Percentiles rank a stretch among this genome's conserved stretches.
These are phyloP conservation scores for Oedothorax gibbosus DNA, from an alignment of 1,140 invertebrate species.

Conservation along the genomic window DNA sequence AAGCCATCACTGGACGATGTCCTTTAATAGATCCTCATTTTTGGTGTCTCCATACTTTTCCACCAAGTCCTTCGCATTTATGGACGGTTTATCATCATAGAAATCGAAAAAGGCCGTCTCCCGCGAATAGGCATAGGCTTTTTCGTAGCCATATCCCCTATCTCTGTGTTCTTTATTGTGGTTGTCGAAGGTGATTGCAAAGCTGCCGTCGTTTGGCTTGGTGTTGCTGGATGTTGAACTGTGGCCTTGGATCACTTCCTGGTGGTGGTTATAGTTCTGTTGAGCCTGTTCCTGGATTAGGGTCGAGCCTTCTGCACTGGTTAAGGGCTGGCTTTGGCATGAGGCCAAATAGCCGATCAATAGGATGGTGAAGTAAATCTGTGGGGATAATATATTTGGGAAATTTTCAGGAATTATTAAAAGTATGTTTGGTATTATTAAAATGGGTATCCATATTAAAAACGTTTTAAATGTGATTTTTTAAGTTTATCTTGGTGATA, in stretches of 20 bases:
- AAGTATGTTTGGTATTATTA: no score
- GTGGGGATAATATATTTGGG: background rate
- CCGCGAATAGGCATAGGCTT: conserved; percentile 48
- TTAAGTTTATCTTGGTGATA: no score
- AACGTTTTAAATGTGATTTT: no score
- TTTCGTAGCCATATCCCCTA: conserved; percentile 40
- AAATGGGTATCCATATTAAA: no score
- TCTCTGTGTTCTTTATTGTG: conserved; percentile 10
- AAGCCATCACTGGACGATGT: conserved; percentile 10
- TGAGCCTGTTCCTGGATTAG: conserved; percentile 6
- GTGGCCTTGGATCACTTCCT: conserved; percentile 8
- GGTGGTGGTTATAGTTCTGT: conserved; percentile 25
- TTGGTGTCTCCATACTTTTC: background rate
- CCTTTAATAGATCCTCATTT: background rate
- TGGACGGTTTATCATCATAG: background rate
- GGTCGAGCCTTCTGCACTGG: background rate
- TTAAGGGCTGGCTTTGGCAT: background rate
- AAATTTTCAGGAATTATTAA: no score
- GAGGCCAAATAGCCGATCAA: background rate
- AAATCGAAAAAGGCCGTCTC: conserved; percentile 46
- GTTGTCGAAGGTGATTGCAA: conserved; percentile 25
- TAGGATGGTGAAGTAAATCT: background rate
- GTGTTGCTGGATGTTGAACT: background rate
- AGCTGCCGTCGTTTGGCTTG: background rate
- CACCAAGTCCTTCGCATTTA: background rate